phyloP scores from a whole-genome alignment of 2,797 vertebrate species.

The Cirrhinus mrigala region DNA sequence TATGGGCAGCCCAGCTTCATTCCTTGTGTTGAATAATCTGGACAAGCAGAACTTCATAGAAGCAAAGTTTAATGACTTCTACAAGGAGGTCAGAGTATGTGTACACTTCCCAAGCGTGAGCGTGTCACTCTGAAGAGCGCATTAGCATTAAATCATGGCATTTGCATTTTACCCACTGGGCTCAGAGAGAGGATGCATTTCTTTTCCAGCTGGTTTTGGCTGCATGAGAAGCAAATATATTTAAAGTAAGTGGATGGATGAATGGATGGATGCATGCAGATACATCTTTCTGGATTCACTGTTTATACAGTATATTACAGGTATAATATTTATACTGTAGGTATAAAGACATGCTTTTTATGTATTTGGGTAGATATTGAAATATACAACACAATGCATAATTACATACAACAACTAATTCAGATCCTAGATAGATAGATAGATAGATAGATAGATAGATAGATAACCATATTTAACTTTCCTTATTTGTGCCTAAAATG shows the following conservation, averaged over 20 bases:
- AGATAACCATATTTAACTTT: too few species aligned
- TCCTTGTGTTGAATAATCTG: slow-evolving; percentile 3
- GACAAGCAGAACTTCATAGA: background rate
- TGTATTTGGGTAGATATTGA: background rate
- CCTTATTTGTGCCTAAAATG: too few species aligned
- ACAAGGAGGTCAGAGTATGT: slow-evolving; percentile 24
- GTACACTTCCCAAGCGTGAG: background rate
- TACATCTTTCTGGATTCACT: background rate
- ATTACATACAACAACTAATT: background rate
- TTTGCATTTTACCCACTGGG: background rate
- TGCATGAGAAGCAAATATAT: background rate
- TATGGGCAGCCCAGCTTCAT: background rate
- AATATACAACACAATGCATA: background rate
- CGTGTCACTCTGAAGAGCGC: background rate
- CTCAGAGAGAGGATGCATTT: background rate
- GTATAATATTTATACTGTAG: background rate
- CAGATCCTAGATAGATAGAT: background rate
- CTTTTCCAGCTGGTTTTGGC: background rate
- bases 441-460: background rate
- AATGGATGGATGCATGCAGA: background rate
- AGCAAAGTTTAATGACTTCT: slow-evolving; percentile 13
- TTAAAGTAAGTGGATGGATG: background rate
- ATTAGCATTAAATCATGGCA: slow-evolving; percentile 8
- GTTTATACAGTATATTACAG: background rate
- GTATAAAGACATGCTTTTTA: background rate